Evolutionary conservation across 2,797 vertebrate genomes (phyloP).

Genomic region (Hydrocynus forskahlii): DNA sequence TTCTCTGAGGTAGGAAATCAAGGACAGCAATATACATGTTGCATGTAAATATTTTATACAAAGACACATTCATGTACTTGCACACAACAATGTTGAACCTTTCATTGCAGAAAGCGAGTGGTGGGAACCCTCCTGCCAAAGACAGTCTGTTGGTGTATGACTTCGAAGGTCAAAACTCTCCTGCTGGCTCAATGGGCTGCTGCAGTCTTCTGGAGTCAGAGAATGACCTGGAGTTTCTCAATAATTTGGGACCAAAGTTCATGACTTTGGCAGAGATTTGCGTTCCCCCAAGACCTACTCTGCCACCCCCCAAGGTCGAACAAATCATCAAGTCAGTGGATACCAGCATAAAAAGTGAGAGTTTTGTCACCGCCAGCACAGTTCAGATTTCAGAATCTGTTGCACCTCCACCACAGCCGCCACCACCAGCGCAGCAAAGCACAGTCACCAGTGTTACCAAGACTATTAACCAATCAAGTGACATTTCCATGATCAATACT

Average conservation of each 20-base stretch:
- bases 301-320: conserved; percentile 6
- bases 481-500: conserved; percentile 31
- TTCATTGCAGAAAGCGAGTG: conserved; percentile 80
- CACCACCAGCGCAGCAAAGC: conserved; percentile 46
- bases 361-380: conserved; percentile 43
- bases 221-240: conserved; percentile 81
- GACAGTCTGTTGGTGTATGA: conserved; percentile 82
- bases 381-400: conserved; percentile 29
- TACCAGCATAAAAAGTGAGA: conserved; percentile 56
- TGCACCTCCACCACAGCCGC: not conserved
- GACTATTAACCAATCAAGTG: conserved; percentile 40
- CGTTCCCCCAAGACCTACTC: conserved; percentile 48
- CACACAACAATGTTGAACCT: conserved; percentile 26
- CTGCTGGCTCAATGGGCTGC: conserved; percentile 81
- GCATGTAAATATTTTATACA: not conserved
- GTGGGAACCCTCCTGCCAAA: conserved; percentile 64
- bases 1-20: conserved; percentile 72
- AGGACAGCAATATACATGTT: not conserved
- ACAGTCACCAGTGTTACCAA: conserved; percentile 40
- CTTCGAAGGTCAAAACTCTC: conserved; percentile 80
- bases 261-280: conserved; percentile 72
- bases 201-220: conserved; percentile 87
- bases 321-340: conserved; percentile 32
- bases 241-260: conserved; percentile 82
- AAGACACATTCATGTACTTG: not conserved